Evolutionary conservation across 2,888 invertebrate genomes (phyloP).

Genomic region (Cantharis flavilabris): DNA sequence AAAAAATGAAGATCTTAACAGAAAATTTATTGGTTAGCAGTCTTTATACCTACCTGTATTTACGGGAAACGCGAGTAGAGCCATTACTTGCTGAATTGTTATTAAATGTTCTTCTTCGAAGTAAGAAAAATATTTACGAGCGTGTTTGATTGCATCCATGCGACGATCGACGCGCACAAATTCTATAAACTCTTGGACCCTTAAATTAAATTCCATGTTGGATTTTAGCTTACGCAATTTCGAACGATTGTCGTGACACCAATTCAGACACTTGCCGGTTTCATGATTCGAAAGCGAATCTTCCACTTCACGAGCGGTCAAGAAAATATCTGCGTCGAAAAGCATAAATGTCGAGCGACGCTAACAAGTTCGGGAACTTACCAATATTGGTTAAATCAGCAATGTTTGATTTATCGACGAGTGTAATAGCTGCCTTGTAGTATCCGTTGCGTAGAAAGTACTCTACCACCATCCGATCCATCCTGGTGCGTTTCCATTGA

Average conservation of each 20-base stretch:
- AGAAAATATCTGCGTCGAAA: conserved; percentile 72
- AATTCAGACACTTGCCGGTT: conserved; percentile 85
- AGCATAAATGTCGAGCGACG: background rate
- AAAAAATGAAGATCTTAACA: background rate
- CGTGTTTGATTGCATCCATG: conserved; percentile 92
- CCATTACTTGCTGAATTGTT: conserved; percentile 94
- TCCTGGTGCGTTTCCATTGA: conserved; percentile 83
- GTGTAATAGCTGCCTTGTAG: conserved; percentile 88
- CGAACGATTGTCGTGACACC: conserved; percentile 97
- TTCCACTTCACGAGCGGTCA: conserved; percentile 84
- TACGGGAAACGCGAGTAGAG: conserved; percentile 89
- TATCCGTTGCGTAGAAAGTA: conserved; percentile 94
- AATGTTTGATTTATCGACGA: conserved; percentile 80
- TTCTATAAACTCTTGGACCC: conserved; percentile 94
- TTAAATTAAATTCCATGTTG: conserved; percentile 91
- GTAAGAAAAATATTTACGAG: conserved; percentile 87
- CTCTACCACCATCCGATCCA: conserved; percentile 96
- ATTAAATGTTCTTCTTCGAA: conserved; percentile 85
- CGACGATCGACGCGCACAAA: conserved; percentile 84
- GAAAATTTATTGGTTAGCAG: background rate
- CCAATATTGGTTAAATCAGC: conserved; percentile 91
- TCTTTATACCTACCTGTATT: conserved; percentile 64
- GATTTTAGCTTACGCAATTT: conserved; percentile 93
- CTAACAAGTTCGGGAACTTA: conserved; percentile 48
- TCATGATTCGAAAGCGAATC: conserved; percentile 80